phyloP scores from a whole-genome alignment of 2,797 vertebrate species.

The Dendrocincla tyrannina region DNA sequence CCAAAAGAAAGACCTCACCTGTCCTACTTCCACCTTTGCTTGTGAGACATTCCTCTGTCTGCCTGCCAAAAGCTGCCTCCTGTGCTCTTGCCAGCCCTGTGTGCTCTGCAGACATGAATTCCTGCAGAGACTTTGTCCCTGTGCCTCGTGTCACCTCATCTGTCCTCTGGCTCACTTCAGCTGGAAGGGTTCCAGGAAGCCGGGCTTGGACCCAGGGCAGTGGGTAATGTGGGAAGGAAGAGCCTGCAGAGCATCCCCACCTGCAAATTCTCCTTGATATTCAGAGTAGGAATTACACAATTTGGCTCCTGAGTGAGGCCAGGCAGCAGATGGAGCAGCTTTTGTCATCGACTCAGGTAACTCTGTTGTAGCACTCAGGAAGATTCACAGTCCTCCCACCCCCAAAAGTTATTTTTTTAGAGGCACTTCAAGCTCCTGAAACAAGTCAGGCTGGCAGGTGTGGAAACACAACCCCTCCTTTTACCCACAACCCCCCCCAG shows the following conservation, averaged over 20 bases:
- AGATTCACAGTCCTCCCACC: background rate
- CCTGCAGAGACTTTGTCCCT: background rate
- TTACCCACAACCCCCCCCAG: background rate
- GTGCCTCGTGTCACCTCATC: accelerated
- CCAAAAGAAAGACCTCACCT: background rate
- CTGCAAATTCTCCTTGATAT: background rate
- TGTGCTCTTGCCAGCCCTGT: accelerated
- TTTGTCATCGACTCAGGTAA: background rate
- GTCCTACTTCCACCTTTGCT: background rate
- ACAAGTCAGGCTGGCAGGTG: background rate
- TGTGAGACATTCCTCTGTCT: background rate
- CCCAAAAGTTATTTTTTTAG: background rate
- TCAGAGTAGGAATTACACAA: background rate
- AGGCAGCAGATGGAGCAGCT: background rate
- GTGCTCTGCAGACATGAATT: background rate
- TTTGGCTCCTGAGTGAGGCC: background rate
- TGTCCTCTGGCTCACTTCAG: background rate
- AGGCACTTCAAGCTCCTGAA: background rate
- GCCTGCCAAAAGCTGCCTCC: background rate
- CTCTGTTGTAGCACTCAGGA: background rate
- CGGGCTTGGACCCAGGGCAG: accelerated
- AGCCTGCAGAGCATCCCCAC: background rate
- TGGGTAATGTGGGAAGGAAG: background rate
- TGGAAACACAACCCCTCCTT: background rate
- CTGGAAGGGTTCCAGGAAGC: background rate